Percentiles rank a stretch among this genome's conserved stretches.
Evolutionary conservation across 2,797 vertebrate genomes (phyloP).

Genomic region (Apogon hyalosoma): DNA sequence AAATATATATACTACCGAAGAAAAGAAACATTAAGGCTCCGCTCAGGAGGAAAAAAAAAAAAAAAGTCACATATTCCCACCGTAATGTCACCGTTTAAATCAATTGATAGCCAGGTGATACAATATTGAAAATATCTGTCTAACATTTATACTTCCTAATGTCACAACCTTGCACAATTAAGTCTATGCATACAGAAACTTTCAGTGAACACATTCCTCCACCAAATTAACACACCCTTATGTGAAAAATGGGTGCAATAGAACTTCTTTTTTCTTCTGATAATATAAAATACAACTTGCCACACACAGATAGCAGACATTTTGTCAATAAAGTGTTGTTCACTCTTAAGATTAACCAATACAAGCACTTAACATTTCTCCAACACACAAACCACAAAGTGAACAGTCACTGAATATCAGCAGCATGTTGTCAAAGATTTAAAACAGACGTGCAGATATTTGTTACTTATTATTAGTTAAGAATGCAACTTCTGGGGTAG

Average conservation of each 20-base stretch:
- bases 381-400: slow-evolving; percentile 82
- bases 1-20: slow-evolving; percentile 57
- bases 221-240: slow-evolving; percentile 59
- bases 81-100: slow-evolving; percentile 48
- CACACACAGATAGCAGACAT: slow-evolving; percentile 81
- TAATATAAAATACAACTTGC: slow-evolving; percentile 84
- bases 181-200: slow-evolving; percentile 76
- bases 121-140: slow-evolving; percentile 74
- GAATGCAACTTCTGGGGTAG: slow-evolving; percentile 72
- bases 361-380: slow-evolving; percentile 82
- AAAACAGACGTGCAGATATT: slow-evolving; percentile 82
- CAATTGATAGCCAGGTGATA: slow-evolving; percentile 72
- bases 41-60: slow-evolving; percentile 57
- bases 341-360: slow-evolving; percentile 78
- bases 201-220: slow-evolving; percentile 67
- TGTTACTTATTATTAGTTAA: slow-evolving; percentile 75
- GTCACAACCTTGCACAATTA: slow-evolving; percentile 77
- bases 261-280: slow-evolving; percentile 63
- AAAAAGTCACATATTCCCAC: slow-evolving; percentile 37
- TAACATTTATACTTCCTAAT: slow-evolving; percentile 74
- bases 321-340: slow-evolving; percentile 76
- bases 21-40: slow-evolving; percentile 81
- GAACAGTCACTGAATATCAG: slow-evolving; percentile 84
- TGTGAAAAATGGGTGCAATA: slow-evolving; percentile 58
- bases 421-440: slow-evolving; percentile 76